Percentiles rank a stretch among this genome's conserved stretches.
Conservation (phyloP, 2,797 vertebrate species). For the Heteromormyrus szaboi region DNA sequence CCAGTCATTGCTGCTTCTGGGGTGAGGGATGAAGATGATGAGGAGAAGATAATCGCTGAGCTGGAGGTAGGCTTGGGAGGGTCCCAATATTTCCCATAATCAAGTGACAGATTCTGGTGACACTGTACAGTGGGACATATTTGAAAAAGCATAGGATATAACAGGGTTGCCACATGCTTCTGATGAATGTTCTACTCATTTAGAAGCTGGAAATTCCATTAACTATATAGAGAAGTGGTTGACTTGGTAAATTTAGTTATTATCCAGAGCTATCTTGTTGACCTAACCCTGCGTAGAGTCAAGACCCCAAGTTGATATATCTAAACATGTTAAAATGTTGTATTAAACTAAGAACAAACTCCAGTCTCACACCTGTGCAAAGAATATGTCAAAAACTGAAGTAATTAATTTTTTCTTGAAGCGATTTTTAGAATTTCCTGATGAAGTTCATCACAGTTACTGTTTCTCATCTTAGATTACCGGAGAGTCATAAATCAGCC, state of each 20-base stretch:
- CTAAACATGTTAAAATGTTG: neutral
- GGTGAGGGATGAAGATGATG: conserved; percentile 76
- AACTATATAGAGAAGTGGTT: neutral
- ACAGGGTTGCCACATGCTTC: neutral
- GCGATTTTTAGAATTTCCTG: neutral
- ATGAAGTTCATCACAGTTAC: neutral
- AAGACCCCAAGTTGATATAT: neutral
- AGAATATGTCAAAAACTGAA: neutral
- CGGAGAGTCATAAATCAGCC: neutral
- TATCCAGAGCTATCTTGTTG: neutral
- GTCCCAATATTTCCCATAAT: neutral
- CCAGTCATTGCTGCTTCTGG: conserved; percentile 81
- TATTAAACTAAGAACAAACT: neutral
- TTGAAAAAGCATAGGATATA: neutral
- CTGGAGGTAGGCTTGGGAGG: conserved; percentile 70
- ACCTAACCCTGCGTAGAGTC: neutral
- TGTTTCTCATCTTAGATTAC: neutral
- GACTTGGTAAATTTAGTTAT: neutral
- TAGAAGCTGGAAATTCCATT: neutral
- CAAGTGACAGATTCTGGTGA: neutral
- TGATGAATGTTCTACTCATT: neutral
- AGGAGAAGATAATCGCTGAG: conserved; percentile 85
- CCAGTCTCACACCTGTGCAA: neutral
- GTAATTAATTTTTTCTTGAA: neutral
- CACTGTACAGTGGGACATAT: neutral